Base-by-base conservation (phyloP, 53 echinoderm and acorn worm genomes). In the Stichopus horrens region DNA sequence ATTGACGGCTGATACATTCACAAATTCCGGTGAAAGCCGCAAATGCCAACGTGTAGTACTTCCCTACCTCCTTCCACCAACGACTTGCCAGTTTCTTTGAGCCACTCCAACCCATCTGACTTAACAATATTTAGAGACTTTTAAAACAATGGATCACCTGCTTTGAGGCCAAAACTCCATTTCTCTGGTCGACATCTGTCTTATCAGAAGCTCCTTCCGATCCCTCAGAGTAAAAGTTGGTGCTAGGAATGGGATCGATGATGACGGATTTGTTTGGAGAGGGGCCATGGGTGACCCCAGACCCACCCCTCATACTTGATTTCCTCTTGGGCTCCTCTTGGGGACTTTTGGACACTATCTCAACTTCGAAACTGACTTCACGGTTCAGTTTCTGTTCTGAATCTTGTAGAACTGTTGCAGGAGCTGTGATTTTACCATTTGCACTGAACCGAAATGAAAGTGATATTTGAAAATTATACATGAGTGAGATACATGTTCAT, bases 291-390 rank as follows among this genome's bases (percentile, higher is more conserved):
- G 80, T 89, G 73, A 77, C 73, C 53, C 95, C 86, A 0, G 90
- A 90, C 7, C 84, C 93, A 23, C 58, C 90, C 71, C 93, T 93
- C 21, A 93, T 83, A 77, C 79, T 93, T 51, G 93, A 93, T 58
- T 90, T 93, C 86, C 83, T 90, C 14, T 90, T 90, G 53, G 68
- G 66, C 21, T 86, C 89, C 65, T 19, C 73, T 9, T 18, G 89
- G 10, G 21, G 81, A 53, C 21, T 68, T 16, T 52, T 67, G 57
- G 88, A 91, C 13, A 91, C 56, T 6, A 91, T 90, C 58, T 95
- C 94, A 16, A 94, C 88, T 57, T 97, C 98, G 74, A 95, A 97
- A 74, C 95, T 97, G 74, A 97, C 95, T 83, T 97, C 98, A 67
- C 95, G 59, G 65, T 77, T 92, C 9, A 90, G 77, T 53, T 74